A percentile compares a stretch with the other conserved stretches of the same genome.
phyloP scores from a whole-genome alignment of 2,113 vertebrate species.

The Centropus unirufus region DNA sequence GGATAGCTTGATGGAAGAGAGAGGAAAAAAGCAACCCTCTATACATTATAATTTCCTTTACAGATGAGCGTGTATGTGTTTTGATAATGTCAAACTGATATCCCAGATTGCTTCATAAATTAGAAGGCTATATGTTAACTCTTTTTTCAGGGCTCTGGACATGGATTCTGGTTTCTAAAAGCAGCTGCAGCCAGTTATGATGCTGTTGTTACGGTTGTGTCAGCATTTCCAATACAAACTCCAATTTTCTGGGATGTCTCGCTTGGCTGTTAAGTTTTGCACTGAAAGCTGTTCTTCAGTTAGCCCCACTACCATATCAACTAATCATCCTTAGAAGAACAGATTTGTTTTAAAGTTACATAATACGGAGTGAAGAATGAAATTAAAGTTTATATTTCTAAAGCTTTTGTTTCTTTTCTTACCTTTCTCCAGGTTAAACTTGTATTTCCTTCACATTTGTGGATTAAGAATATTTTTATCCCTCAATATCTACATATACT shows the following conservation, averaged over 20 bases:
- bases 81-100: slow-evolving; percentile 26
- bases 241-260: slow-evolving; percentile 48
- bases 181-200: slow-evolving; percentile 53
- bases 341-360: slow-evolving; percentile 33
- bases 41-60: not conserved
- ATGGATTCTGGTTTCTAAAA: slow-evolving; percentile 44
- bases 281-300: slow-evolving; percentile 42
- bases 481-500: not conserved
- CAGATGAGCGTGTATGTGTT: not conserved
- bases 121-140: not conserved
- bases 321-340: not conserved
- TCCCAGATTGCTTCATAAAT: not conserved
- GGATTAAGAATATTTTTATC: not conserved
- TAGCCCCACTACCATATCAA: not conserved
- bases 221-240: slow-evolving; percentile 62
- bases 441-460: not conserved
- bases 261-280: slow-evolving; percentile 49
- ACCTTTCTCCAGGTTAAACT: not conserved
- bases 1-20: slow-evolving; percentile 17
- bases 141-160: slow-evolving; percentile 22
- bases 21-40: not conserved
- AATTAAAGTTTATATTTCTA: not conserved
- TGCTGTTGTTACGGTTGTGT: slow-evolving; percentile 53
- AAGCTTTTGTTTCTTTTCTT: not conserved
- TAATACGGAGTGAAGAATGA: not conserved